Evolutionary conservation across 2,888 invertebrate genomes (phyloP).

Genomic region (Selenia dentaria): DNA sequence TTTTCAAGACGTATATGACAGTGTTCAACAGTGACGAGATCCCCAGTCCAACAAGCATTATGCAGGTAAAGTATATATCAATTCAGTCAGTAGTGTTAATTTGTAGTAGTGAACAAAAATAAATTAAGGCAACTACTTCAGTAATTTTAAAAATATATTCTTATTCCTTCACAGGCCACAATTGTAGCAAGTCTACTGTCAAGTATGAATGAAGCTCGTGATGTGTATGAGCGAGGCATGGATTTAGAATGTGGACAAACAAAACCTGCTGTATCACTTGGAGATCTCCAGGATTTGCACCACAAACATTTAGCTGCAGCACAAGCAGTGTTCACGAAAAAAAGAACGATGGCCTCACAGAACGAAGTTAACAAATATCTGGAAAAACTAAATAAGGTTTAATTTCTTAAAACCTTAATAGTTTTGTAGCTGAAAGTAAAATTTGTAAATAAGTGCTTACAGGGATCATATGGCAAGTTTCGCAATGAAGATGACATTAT

Average conservation of each 20-base stretch:
- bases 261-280: not conserved
- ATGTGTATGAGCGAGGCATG: not conserved
- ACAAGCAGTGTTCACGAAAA: not conserved
- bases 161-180: conserved; percentile 5
- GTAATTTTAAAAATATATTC: no score
- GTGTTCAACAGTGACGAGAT: conserved; percentile 20
- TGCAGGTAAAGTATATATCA: conserved; percentile 20
- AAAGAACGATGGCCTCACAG: not conserved
- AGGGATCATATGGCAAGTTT: no score
- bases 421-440: no score
- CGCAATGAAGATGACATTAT: no score
- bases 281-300: not conserved
- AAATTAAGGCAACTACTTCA: no score
- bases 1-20: conserved; percentile 20
- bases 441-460: no score
- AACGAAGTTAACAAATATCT: not conserved
- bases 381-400: not conserved
- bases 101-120: no score
- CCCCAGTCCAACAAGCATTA: conserved; percentile 15
- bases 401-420: no score
- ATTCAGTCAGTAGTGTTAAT: no score
- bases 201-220: not conserved
- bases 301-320: not conserved
- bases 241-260: not conserved
- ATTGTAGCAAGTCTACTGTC: conserved; percentile 1